phyloP scores from a whole-genome alignment of 2,113 vertebrate species.

The Dipodomys merriami region DNA sequence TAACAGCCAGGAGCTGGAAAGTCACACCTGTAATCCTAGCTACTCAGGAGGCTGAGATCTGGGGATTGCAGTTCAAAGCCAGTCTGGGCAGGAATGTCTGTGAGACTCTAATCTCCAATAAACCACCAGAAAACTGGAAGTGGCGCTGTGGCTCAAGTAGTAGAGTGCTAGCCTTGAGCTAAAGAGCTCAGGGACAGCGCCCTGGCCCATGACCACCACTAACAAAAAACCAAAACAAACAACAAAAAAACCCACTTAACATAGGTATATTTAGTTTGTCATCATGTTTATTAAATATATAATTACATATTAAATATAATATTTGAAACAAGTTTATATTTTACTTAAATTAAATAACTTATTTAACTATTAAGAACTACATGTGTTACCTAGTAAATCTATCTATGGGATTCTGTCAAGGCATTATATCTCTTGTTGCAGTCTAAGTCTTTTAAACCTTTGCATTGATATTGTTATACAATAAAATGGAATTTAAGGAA shows the following conservation, averaged over 20 bases:
- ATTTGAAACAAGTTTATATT: background rate
- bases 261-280: background rate
- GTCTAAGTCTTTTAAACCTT: background rate
- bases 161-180: no score
- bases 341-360: background rate
- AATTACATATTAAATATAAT: background rate
- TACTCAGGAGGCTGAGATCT: no score
- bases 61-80: no score
- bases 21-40: no score
- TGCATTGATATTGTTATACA: background rate
- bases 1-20: background rate
- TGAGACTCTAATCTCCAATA: no score
- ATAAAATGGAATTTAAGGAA: conserved; percentile 25
- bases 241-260: background rate
- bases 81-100: no score
- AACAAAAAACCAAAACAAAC: no score
- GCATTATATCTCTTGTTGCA: background rate
- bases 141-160: no score
- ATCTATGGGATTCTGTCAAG: background rate
- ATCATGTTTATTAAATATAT: background rate
- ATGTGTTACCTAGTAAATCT: background rate
- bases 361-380: background rate
- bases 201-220: no score
- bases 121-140: no score
- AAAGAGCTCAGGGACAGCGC: no score